These are phyloP conservation scores for Meiosimyza platycephala DNA, from an alignment of 2,888 invertebrate species.

Conservation along the genomic window DNA sequence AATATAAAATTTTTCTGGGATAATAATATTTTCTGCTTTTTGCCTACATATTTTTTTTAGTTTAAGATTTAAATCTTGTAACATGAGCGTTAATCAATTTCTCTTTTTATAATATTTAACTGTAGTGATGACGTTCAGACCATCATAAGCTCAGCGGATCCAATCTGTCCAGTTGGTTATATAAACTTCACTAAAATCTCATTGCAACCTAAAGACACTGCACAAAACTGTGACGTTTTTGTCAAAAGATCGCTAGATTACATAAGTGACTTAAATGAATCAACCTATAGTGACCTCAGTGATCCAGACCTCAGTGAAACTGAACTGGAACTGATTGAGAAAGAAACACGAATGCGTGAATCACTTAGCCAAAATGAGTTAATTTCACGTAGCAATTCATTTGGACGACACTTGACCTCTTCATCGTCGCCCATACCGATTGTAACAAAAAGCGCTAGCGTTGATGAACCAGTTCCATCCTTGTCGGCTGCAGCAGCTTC, in stretches of 20 bases:
- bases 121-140: constrained; percentile 85
- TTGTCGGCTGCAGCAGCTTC: constrained; percentile 49
- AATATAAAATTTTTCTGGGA: no score
- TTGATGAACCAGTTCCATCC: constrained; percentile 61
- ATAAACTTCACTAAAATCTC: constrained; percentile 87
- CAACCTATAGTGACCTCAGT: constrained; percentile 74
- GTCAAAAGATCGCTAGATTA: constrained; percentile 73
- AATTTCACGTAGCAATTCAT: constrained; percentile 66
- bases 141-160: constrained; percentile 90
- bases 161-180: constrained; percentile 95
- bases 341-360: constrained; percentile 65
- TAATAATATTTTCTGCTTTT: no score
- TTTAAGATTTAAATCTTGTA: no score
- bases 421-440: constrained; percentile 66
- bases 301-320: constrained; percentile 75
- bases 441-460: constrained; percentile 67
- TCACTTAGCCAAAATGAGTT: constrained; percentile 67
- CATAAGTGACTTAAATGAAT: constrained; percentile 73
- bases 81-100: no score
- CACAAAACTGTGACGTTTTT: constrained; percentile 61
- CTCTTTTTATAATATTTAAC: constrained; percentile 13
- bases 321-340: constrained; percentile 73
- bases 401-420: constrained; percentile 63
- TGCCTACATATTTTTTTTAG: no score
- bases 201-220: constrained; percentile 74